Percentiles rank a stretch among this genome's conserved stretches.
These are phyloP conservation scores for Bombus waltoni DNA, from an alignment of 1,140 invertebrate genomes.

Conservation along the genomic window DNA sequence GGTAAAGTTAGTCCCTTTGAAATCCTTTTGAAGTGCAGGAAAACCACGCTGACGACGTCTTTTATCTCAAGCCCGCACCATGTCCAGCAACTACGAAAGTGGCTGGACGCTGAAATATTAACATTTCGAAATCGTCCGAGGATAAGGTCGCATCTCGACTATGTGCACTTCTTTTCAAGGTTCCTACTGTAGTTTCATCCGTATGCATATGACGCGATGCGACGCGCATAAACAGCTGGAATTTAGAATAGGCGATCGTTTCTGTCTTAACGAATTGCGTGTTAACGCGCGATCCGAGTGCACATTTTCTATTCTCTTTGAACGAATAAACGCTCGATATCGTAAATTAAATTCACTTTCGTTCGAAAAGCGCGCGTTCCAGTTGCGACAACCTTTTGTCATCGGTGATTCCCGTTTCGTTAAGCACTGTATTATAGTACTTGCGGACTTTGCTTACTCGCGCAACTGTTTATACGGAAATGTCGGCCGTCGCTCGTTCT, in stretches of 20 bases:
- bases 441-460: too few species aligned
- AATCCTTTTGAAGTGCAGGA: conserved; percentile 56
- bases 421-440: too few species aligned
- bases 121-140: conserved; percentile 58
- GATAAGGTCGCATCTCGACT: conserved; percentile 39
- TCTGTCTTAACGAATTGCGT: background rate
- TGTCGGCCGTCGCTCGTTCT: too few species aligned
- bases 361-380: too few species aligned
- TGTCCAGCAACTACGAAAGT: conserved; percentile 24
- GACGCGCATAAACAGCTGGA: background rate
- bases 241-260: background rate
- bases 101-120: conserved; percentile 49
- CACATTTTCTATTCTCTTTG: background rate
- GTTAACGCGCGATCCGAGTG: background rate
- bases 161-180: conserved; percentile 17
- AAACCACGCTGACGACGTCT: conserved; percentile 49
- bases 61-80: conserved; percentile 43
- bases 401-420: too few species aligned
- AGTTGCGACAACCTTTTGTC: too few species aligned
- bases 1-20: conserved; percentile 50
- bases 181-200: background rate
- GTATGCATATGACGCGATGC: background rate
- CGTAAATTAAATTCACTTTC: too few species aligned
- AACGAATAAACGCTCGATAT: background rate
- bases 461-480: too few species aligned